These are phyloP conservation scores for Radopholus similis DNA, from an alignment of 1,140 invertebrate genomes.

Conservation along the genomic window DNA sequence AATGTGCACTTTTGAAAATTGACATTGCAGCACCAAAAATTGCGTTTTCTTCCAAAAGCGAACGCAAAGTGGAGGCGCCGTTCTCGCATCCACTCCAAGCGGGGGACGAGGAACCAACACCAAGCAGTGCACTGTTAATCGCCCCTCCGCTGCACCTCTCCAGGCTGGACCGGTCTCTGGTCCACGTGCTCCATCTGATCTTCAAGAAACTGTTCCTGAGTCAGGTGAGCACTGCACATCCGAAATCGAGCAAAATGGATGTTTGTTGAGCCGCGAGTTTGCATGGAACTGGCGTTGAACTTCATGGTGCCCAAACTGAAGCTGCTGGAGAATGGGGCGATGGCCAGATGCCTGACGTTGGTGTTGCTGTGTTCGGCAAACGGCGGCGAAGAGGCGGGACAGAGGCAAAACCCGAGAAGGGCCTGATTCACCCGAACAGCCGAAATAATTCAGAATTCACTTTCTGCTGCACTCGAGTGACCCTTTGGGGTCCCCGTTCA, in stretches of 20 bases:
- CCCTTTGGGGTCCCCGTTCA: not conserved
- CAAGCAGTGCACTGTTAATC: no score
- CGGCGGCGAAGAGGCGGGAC: not conserved
- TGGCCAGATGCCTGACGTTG: not conserved
- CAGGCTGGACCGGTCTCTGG: not conserved
- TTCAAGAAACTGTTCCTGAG: slow-evolving; percentile 6
- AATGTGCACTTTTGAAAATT: not conserved
- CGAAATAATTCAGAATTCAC: not conserved
- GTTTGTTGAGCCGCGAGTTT: slow-evolving; percentile 1
- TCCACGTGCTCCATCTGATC: not conserved
- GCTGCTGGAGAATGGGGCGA: not conserved
- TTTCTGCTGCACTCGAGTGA: not conserved
- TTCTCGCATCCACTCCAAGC: no score
- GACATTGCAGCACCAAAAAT: not conserved
- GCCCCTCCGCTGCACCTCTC: not conserved
- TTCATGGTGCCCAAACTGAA: slow-evolving; percentile 11
- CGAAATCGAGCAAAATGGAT: not conserved
- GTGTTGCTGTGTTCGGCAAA: slow-evolving; percentile 7
- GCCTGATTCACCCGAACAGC: not conserved
- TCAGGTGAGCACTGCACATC: not conserved
- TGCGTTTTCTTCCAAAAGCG: not conserved
- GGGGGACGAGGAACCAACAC: no score
- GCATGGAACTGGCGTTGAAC: slow-evolving; percentile 3
- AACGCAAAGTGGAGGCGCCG: not conserved
- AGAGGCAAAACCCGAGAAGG: not conserved